Conservation (phyloP, 2,113 vertebrate genomes). For the Regulus satrapa region DNA sequence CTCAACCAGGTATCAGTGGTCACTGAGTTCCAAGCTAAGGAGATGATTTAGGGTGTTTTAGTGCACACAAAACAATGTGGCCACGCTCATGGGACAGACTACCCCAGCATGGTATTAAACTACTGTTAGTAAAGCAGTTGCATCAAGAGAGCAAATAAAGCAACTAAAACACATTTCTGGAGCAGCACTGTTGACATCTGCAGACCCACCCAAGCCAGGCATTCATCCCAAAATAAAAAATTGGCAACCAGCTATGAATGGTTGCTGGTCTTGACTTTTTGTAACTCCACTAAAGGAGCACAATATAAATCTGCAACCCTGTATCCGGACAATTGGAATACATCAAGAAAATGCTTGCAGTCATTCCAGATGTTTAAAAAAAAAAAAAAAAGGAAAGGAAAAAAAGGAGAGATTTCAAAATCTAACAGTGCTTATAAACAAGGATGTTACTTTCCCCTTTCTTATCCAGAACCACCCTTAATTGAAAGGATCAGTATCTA, state of each 20-base stretch:
- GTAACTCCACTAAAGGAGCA: slow-evolving; percentile 2
- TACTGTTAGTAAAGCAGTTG: not conserved
- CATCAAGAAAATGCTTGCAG: slow-evolving; percentile 14
- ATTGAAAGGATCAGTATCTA: slow-evolving; percentile 57
- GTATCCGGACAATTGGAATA: slow-evolving; percentile 40
- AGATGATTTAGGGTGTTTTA: not conserved
- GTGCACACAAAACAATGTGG: not conserved
- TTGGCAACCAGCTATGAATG: not conserved
- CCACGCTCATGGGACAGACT: not conserved
- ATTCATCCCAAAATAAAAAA: slow-evolving; percentile 52
- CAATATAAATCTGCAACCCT: slow-evolving; percentile 55
- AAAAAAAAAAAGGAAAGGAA: not conserved
- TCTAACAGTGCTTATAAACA: slow-evolving; percentile 42
- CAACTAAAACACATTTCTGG: not conserved
- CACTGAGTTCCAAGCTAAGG: not conserved
- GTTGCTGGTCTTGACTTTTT: slow-evolving; percentile 51
- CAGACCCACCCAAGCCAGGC: slow-evolving; percentile 28
- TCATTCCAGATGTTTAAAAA: not conserved
- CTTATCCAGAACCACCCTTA: slow-evolving; percentile 19
- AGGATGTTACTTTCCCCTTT: slow-evolving; percentile 64
- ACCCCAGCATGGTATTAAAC: not conserved
- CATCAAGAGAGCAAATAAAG: not conserved
- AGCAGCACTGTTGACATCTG: not conserved
- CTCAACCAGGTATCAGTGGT: not conserved
- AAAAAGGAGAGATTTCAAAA: not conserved